Conservation (phyloP, 2,113 vertebrate genomes). For the Arvicanthis niloticus region DNA sequence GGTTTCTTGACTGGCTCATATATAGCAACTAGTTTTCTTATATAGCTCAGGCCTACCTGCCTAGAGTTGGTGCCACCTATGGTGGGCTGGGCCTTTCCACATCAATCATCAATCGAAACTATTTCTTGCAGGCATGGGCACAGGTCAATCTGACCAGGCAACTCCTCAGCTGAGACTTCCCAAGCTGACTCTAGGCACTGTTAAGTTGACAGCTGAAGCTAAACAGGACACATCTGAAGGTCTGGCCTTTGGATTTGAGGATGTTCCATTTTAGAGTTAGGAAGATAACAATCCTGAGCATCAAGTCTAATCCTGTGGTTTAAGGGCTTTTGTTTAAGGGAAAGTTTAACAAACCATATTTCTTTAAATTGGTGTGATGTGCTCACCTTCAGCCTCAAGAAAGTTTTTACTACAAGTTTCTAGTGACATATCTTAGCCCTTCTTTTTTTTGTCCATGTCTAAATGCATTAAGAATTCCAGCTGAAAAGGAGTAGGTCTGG, state of each 20-base stretch:
- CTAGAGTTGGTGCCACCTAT: background rate
- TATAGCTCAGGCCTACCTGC: background rate
- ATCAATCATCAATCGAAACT: background rate
- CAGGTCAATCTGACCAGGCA: background rate
- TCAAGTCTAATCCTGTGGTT: background rate
- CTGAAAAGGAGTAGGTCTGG: background rate
- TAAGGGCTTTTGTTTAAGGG: background rate
- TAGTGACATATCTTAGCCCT: background rate
- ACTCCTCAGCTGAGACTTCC: background rate
- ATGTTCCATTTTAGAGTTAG: background rate
- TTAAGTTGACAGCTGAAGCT: too few relatives aligned
- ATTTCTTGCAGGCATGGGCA: background rate
- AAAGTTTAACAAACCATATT: background rate
- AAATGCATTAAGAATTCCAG: background rate
- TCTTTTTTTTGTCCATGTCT: background rate
- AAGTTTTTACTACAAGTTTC: background rate
- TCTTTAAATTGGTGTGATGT: background rate
- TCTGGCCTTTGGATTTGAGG: background rate
- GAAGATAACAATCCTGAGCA: background rate
- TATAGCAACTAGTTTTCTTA: background rate
- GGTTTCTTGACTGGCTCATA: too few relatives aligned
- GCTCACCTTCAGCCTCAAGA: background rate
- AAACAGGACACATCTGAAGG: background rate
- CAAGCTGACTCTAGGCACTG: background rate
- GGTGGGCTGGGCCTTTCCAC: background rate